Conservation (phyloP, 1,140 invertebrate species). For the Drosophila sp. region DNA sequence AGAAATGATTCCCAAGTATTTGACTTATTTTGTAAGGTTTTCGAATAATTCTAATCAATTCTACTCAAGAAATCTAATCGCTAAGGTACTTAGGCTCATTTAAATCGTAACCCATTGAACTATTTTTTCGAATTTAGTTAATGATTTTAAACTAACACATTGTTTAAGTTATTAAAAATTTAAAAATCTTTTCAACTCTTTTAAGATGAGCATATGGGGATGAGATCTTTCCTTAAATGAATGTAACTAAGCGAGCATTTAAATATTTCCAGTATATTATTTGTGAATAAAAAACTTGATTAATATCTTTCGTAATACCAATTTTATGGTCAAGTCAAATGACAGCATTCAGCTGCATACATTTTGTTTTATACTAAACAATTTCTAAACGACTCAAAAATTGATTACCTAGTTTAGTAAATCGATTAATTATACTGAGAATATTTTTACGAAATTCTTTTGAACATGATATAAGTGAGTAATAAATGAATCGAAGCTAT, state of each 20-base stretch:
- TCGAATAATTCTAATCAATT: too few species aligned
- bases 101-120: too few species aligned
- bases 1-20: too few species aligned
- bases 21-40: too few species aligned
- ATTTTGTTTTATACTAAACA: neutral
- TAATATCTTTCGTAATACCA: neutral
- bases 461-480: neutral
- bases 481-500: neutral
- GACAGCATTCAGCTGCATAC: neutral
- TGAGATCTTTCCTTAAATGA: too few species aligned
- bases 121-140: too few species aligned
- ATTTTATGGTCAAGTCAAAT: neutral
- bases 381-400: neutral
- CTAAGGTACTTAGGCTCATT: too few species aligned
- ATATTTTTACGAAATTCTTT: slow-evolving; percentile 1
- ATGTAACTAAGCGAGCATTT: neutral
- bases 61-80: too few species aligned
- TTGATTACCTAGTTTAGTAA: slow-evolving; percentile 5
- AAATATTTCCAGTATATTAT: neutral
- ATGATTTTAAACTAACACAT: too few species aligned
- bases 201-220: too few species aligned
- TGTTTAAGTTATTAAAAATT: too few species aligned
- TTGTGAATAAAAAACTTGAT: neutral
- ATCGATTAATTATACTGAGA: neutral
- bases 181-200: too few species aligned